Percentiles rank a stretch among this genome's conserved stretches.
phyloP scores from a whole-genome alignment of 2,113 vertebrate genomes.

The sheep (Ovis aries) region ARS-UI_Ramb_v3.0 NC_056054.1:118319501-118320000 shows the following conservation, averaged over 20 bases:
- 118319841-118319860: background rate
- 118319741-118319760: background rate
- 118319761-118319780: background rate
- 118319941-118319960: background rate
- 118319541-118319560: background rate
- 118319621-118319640: background rate
- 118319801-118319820: background rate
- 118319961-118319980: background rate
- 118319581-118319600: background rate
- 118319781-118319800: background rate
- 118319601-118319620: background rate
- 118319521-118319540: background rate
- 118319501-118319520: background rate
- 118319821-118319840: background rate
- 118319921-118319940: background rate
- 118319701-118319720: background rate
- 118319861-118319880: background rate
- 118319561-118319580: background rate
- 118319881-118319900: background rate
- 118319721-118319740: background rate
- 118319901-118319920: background rate
- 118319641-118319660: background rate
- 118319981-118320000: background rate
- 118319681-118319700: background rate
- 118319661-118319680: too few relatives aligned